These are phyloP conservation scores for Parasteatoda lunata DNA, from an alignment of 2,888 invertebrate species.

Conservation along the genomic window DNA sequence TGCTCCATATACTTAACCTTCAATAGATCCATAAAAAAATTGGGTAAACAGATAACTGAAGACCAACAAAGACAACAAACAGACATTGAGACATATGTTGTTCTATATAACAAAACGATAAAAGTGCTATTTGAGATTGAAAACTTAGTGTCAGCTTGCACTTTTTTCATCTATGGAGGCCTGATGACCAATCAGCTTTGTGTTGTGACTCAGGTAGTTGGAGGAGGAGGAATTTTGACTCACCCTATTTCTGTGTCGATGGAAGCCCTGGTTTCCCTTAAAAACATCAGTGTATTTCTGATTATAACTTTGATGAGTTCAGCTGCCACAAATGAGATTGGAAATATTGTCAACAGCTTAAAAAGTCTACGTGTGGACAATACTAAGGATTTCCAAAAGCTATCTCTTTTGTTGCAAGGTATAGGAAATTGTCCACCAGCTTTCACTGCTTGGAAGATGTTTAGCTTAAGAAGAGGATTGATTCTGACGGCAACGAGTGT, in stretches of 20 bases:
- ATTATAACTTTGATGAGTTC: conserved; percentile 37
- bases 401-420: conserved; percentile 43
- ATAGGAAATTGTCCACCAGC: conserved; percentile 9
- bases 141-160: conserved; percentile 24
- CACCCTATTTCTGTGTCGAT: conserved; percentile 34
- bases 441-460: conserved; percentile 59
- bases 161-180: conserved; percentile 52
- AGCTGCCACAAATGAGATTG: conserved; percentile 27
- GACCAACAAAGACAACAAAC: background rate
- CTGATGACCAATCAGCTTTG: conserved; percentile 52
- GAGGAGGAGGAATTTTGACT: conserved; percentile 8
- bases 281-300: conserved; percentile 36
- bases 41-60: conserved; percentile 8
- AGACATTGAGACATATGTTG: conserved; percentile 13
- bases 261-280: conserved; percentile 38
- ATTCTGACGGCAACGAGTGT: conserved; percentile 53
- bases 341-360: conserved; percentile 9
- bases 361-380: conserved; percentile 15
- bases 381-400: conserved; percentile 21
- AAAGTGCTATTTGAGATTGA: conserved; percentile 35
- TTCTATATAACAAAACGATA: conserved; percentile 31
- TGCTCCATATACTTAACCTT: conserved; percentile 41
- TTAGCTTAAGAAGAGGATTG: conserved; percentile 40
- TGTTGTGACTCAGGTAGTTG: conserved; percentile 47
- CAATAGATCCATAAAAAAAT: conserved; percentile 19